Conservation (phyloP, 2,113 vertebrate species). For the Lontra canadensis region DNA sequence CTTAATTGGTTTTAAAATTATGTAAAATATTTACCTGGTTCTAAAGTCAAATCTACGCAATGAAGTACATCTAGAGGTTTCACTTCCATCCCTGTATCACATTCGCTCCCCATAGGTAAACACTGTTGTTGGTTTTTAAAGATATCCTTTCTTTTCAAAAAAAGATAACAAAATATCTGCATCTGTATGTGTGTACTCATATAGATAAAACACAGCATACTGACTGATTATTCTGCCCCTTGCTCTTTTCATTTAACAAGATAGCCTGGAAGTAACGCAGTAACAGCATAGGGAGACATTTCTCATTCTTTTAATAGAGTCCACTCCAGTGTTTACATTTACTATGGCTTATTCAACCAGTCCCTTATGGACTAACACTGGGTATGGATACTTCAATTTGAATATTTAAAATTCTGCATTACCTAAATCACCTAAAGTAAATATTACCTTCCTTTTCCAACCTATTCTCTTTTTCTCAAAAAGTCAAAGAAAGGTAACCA, state of each 20-base stretch:
- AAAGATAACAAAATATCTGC: neutral
- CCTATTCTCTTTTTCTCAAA: neutral
- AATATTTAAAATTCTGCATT: neutral
- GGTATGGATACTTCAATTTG: neutral
- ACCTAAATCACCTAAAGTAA: neutral
- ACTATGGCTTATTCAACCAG: neutral
- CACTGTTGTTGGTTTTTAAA: neutral
- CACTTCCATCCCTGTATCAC: neutral
- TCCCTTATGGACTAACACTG: neutral
- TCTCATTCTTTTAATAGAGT: neutral
- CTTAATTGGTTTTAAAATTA: neutral
- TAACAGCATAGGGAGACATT: neutral
- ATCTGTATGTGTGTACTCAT: neutral
- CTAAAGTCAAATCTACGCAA: neutral
- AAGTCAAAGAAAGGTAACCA: neutral
- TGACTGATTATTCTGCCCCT: neutral
- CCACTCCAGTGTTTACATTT: neutral
- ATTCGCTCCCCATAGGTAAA: neutral
- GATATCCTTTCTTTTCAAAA: neutral
- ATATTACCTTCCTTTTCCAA: neutral
- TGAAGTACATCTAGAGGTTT: neutral
- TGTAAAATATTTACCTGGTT: neutral
- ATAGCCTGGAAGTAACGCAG: neutral
- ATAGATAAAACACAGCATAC: neutral
- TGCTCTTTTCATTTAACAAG: neutral